phyloP scores from a whole-genome alignment of 1,140 invertebrate genomes.

The Portunus trituberculatus region DNA sequence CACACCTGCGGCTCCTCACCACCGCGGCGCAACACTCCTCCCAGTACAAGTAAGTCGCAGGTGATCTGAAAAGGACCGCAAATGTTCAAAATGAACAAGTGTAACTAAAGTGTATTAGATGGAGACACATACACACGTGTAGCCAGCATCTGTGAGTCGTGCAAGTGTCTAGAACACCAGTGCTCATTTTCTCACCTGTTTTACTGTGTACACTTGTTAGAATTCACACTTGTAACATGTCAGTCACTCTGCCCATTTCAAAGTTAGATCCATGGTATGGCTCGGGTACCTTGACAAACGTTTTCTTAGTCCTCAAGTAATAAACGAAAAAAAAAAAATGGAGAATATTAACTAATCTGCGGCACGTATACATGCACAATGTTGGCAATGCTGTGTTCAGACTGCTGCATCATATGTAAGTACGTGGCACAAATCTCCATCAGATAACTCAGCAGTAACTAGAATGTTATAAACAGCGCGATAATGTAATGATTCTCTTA shows the following conservation, averaged over 20 bases:
- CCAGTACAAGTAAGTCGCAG: slow-evolving; percentile 51
- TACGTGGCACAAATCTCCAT: too few species aligned
- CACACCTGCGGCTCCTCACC: slow-evolving; percentile 32
- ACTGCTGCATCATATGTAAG: too few species aligned
- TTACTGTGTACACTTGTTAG: slow-evolving; percentile 13
- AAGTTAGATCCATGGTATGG: not conserved
- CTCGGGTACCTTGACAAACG: too few species aligned
- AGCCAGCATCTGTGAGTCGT: slow-evolving; percentile 59
- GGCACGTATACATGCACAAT: too few species aligned
- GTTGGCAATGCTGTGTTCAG: too few species aligned
- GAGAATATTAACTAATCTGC: too few species aligned
- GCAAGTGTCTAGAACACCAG: slow-evolving; percentile 62
- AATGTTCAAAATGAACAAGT: slow-evolving; percentile 56
- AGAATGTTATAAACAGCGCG: too few species aligned
- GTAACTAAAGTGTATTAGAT: slow-evolving; percentile 15
- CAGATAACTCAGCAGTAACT: too few species aligned
- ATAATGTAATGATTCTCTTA: too few species aligned
- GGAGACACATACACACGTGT: slow-evolving; percentile 60
- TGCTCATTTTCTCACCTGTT: slow-evolving; percentile 56
- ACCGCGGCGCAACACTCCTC: not conserved
- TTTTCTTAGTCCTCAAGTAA: too few species aligned
- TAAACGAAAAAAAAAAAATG: too few species aligned
- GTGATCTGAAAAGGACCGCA: slow-evolving; percentile 46
- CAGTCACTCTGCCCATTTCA: not conserved
- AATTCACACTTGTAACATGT: slow-evolving; percentile 28